Conservation (phyloP, 2,888 invertebrate species). For the Anodontia alba region DNA sequence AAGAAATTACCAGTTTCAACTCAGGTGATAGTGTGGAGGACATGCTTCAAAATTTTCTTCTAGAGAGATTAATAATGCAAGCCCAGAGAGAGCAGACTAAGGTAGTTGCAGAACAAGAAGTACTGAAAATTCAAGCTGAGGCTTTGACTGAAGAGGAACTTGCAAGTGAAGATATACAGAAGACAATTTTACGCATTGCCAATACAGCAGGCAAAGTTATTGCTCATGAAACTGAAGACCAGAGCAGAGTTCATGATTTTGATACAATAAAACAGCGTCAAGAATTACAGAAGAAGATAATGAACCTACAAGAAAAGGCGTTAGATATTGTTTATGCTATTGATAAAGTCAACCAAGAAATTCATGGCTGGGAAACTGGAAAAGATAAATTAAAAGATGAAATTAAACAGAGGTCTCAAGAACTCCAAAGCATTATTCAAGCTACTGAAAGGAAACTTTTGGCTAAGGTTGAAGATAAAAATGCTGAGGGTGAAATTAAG, state of each 20-base stretch:
- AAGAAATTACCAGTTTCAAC: constrained; percentile 43
- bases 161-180: constrained; percentile 40
- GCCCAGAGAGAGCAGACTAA: constrained; percentile 50
- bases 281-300: constrained; percentile 56
- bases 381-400: constrained; percentile 41
- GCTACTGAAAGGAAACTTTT: constrained; percentile 69
- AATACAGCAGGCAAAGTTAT: constrained; percentile 62
- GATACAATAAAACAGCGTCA: constrained; percentile 63
- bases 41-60: constrained; percentile 45
- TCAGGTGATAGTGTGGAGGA: constrained; percentile 31
- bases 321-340: constrained; percentile 58
- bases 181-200: constrained; percentile 51
- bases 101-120: constrained; percentile 53
- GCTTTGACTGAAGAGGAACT: constrained; percentile 48
- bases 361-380: constrained; percentile 41
- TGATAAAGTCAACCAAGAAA: constrained; percentile 53
- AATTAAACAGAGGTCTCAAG: constrained; percentile 66
- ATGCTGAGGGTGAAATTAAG: constrained; percentile 37
- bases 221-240: constrained; percentile 37
- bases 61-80: constrained; percentile 49
- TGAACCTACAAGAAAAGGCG: constrained; percentile 55
- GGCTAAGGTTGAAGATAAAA: constrained; percentile 60
- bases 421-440: constrained; percentile 67
- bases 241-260: constrained; percentile 36
- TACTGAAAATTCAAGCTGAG: constrained; percentile 44